Evolutionary conservation across 2,113 vertebrate species (phyloP).

Genomic region (Melospiza melodia): DNA sequence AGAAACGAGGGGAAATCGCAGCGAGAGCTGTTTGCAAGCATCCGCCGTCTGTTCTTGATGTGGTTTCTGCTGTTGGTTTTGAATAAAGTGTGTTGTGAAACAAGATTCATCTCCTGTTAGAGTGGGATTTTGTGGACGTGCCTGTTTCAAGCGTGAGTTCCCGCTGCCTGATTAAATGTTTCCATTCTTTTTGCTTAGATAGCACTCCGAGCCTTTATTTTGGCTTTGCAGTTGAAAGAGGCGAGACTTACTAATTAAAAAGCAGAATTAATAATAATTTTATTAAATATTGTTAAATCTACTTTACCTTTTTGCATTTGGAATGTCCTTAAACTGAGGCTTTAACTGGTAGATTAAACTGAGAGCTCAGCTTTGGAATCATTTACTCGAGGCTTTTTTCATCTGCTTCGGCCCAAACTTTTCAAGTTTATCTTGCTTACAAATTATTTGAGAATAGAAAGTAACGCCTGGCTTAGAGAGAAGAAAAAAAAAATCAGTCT

Average conservation of each 20-base stretch:
- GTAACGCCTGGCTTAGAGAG: neutral
- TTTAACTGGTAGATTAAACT: neutral
- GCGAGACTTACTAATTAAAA: neutral
- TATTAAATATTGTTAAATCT: neutral
- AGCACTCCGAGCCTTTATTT: neutral
- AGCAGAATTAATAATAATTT: neutral
- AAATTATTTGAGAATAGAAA: neutral
- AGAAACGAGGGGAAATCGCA: neutral
- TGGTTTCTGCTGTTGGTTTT: slow-evolving; percentile 5
- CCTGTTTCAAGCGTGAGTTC: slow-evolving; percentile 27
- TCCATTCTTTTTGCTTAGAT: neutral
- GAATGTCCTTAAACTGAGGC: neutral
- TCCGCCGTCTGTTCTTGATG: neutral
- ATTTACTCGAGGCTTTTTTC: neutral
- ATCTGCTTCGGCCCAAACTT: neutral
- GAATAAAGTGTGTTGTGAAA: slow-evolving; percentile 24
- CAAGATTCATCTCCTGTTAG: neutral
- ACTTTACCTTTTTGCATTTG: neutral
- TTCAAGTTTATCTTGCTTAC: neutral
- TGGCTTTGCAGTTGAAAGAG: neutral
- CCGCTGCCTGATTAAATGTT: slow-evolving; percentile 28
- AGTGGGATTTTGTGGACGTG: neutral
- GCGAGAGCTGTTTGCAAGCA: neutral
- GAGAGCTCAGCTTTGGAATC: neutral
- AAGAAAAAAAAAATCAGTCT: neutral